Percentiles rank a stretch among this genome's conserved stretches.
phyloP scores from a whole-genome alignment of 2,797 vertebrate genomes.

The Melanotaenia parkinsoni region DNA sequence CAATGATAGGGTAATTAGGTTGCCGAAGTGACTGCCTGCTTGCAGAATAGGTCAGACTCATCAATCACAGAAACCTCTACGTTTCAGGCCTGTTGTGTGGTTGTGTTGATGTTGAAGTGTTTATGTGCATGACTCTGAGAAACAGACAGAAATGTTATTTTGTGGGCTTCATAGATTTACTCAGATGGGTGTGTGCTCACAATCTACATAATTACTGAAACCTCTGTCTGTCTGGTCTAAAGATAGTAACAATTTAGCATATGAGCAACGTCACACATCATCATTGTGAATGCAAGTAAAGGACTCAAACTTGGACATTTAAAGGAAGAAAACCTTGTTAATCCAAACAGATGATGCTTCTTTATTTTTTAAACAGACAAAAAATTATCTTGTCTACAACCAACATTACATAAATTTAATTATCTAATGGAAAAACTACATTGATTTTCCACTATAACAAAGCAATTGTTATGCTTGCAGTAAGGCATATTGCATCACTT shows the following conservation, averaged over 20 bases:
- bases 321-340: neutral
- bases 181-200: conserved; percentile 27
- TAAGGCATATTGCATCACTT: no score
- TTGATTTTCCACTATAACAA: no score
- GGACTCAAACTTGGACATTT: neutral
- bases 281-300: neutral
- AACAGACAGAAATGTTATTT: conserved; percentile 30
- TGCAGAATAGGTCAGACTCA: conserved; percentile 66
- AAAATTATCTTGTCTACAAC: neutral
- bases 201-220: conserved; percentile 46
- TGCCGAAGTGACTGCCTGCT: conserved; percentile 60
- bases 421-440: neutral
- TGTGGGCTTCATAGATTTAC: conserved; percentile 38
- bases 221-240: conserved; percentile 25
- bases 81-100: conserved; percentile 41
- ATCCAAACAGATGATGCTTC: neutral
- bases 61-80: conserved; percentile 61
- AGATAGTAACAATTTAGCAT: conserved; percentile 1
- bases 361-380: neutral
- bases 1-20: conserved; percentile 70
- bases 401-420: no score
- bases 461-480: no score
- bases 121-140: conserved; percentile 21
- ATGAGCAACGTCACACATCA: conserved; percentile 12
- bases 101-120: conserved; percentile 21